A percentile compares a stretch with the other conserved stretches of the same genome.
Conservation (phyloP, 2,113 vertebrate genomes). For the Bubo bubo region DNA sequence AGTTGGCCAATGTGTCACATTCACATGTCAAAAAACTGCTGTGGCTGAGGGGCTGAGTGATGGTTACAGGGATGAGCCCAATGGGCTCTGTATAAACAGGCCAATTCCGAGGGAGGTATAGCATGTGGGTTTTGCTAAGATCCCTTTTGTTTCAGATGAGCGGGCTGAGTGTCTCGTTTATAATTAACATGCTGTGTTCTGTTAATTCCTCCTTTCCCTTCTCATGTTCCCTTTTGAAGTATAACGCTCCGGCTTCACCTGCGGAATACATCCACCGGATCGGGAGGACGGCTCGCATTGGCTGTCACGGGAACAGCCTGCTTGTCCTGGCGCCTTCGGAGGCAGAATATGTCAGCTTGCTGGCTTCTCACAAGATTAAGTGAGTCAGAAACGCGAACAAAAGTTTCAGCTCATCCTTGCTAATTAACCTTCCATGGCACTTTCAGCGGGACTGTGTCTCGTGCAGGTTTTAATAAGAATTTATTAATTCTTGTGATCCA, state of each 20-base stretch:
- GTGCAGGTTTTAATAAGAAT: slow-evolving; percentile 72
- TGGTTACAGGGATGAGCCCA: slow-evolving; percentile 28
- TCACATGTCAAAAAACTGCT: slow-evolving; percentile 51
- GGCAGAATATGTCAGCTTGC: slow-evolving; percentile 84
- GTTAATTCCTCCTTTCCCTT: slow-evolving; percentile 46
- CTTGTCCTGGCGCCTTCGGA: slow-evolving; percentile 93
- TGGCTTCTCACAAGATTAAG: slow-evolving; percentile 96
- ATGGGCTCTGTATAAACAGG: neutral
- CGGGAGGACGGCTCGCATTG: slow-evolving; percentile 93
- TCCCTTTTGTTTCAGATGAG: slow-evolving; percentile 49
- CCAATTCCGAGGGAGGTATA: neutral
- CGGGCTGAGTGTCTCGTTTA: slow-evolving; percentile 4
- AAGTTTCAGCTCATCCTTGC: slow-evolving; percentile 71
- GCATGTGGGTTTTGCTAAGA: neutral
- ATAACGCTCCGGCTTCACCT: slow-evolving; percentile 83
- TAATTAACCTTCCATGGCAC: slow-evolving; percentile 78
- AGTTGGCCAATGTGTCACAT: slow-evolving; percentile 71
- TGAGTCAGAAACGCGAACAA: slow-evolving; percentile 79
- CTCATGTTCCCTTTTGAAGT: slow-evolving; percentile 73
- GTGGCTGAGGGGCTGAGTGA: slow-evolving; percentile 46
- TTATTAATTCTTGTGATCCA: slow-evolving; percentile 76
- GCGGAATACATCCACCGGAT: slow-evolving; percentile 93
- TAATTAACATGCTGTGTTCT: slow-evolving; percentile 62
- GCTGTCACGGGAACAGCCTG: slow-evolving; percentile 87
- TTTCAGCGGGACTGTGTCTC: slow-evolving; percentile 61